A percentile compares a stretch with the other conserved stretches of the same genome.
These are phyloP conservation scores for Ypsolopha scabrella DNA, from an alignment of 2,888 invertebrate species.

Conservation along the genomic window DNA sequence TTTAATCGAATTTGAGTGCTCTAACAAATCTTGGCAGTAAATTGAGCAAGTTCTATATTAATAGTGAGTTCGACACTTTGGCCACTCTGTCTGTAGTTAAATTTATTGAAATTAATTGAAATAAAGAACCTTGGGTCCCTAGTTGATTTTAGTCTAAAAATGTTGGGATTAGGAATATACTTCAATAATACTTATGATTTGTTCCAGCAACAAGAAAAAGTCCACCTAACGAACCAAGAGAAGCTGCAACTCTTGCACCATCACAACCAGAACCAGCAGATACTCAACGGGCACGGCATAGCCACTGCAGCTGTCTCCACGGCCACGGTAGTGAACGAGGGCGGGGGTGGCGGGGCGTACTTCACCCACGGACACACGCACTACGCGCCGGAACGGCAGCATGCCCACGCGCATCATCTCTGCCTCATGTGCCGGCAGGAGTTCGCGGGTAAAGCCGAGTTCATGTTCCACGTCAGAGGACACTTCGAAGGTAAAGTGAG, in stretches of 20 bases:
- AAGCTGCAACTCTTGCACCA: constrained; percentile 58
- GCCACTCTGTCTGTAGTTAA: no score
- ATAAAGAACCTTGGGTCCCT: no score
- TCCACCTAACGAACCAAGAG: constrained; percentile 60
- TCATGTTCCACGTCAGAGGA: constrained; percentile 77
- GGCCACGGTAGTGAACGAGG: constrained; percentile 56
- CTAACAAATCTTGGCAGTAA: no score
- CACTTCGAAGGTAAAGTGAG: constrained; percentile 73
- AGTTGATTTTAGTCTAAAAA: no score
- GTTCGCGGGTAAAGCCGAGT: constrained; percentile 75
- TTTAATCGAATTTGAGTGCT: no score
- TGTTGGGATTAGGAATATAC: no score
- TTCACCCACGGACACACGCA: constrained; percentile 62
- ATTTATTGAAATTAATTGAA: no score
- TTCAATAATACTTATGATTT: not conserved
- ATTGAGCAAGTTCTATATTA: no score
- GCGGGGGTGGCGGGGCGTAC: constrained; percentile 41
- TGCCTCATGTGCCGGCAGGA: constrained; percentile 77
- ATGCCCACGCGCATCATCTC: constrained; percentile 63
- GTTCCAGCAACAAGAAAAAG: constrained; percentile 59
- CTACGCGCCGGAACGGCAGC: constrained; percentile 56
- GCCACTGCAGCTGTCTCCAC: constrained; percentile 56
- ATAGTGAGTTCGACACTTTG: no score
- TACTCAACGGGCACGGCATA: constrained; percentile 56
- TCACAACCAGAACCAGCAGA: constrained; percentile 63